These are phyloP conservation scores for Tribolium madens DNA, from an alignment of 1,140 invertebrate species.

Conservation along the genomic window DNA sequence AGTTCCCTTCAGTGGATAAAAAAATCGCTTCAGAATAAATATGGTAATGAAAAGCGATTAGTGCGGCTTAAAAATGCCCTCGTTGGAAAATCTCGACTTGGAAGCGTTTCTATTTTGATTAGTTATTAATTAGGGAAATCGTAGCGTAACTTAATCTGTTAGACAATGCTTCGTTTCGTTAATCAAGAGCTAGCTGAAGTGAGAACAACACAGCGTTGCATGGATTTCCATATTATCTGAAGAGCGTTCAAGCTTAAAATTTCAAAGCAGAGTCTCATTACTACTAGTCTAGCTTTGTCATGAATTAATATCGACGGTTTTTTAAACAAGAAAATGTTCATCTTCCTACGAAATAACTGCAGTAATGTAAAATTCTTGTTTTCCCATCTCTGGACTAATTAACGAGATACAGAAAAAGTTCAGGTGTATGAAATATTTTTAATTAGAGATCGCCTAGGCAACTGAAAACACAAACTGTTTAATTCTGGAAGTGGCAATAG, in stretches of 20 bases:
- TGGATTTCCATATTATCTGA: slow-evolving; percentile 39
- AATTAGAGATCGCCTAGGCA: not conserved
- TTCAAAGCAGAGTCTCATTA: slow-evolving; percentile 37
- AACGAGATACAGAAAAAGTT: not conserved
- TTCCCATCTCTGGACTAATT: not conserved
- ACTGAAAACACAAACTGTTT: slow-evolving; percentile 6
- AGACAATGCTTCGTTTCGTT: slow-evolving; percentile 35
- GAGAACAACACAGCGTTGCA: slow-evolving; percentile 38
- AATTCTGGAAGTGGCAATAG: not conserved
- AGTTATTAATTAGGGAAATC: slow-evolving; percentile 37
- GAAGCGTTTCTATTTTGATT: slow-evolving; percentile 25
- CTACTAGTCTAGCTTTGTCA: slow-evolving; percentile 28
- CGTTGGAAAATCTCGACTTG: not conserved
- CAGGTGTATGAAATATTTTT: not conserved
- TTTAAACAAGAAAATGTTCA: not conserved
- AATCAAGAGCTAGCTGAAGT: slow-evolving; percentile 37
- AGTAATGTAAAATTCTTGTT: slow-evolving; percentile 9
- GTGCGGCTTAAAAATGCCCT: not conserved
- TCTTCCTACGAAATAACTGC: not conserved
- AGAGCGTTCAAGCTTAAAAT: slow-evolving; percentile 31
- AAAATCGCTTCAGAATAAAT: not conserved
- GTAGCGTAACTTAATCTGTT: slow-evolving; percentile 31
- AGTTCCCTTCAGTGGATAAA: not conserved
- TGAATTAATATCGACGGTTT: slow-evolving; percentile 16
- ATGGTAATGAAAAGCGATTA: not conserved